A percentile compares a stretch with the other conserved stretches of the same genome.
phyloP scores from a whole-genome alignment of 2,888 invertebrate genomes.

The Helobdella robusta region DNA sequence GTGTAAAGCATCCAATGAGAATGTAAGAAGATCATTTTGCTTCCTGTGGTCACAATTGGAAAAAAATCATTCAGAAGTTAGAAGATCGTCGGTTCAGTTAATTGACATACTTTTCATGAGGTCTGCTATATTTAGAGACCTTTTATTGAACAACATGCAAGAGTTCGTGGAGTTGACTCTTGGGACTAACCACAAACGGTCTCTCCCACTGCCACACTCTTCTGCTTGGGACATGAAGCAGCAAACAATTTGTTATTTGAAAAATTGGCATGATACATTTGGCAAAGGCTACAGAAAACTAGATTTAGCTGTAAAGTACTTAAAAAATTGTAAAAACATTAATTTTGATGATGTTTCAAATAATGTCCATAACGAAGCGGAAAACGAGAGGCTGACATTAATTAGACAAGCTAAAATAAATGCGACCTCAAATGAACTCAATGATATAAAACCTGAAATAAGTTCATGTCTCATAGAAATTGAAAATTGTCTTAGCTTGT shows the following conservation, averaged over 20 bases:
- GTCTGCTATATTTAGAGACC: slow-evolving; percentile 13
- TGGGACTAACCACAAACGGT: background rate
- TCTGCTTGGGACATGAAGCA: slow-evolving; percentile 6
- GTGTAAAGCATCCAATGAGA: slow-evolving; percentile 15
- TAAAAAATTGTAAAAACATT: slow-evolving; percentile 15
- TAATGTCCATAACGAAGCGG: background rate
- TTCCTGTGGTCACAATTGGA: slow-evolving; percentile 14
- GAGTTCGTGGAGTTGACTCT: slow-evolving; percentile 2
- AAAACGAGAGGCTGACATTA: background rate
- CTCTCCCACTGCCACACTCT: background rate
- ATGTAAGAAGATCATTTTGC: background rate
- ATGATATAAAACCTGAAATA: background rate
- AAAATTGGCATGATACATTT: slow-evolving; percentile 21
- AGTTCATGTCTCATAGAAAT: slow-evolving; percentile 2
- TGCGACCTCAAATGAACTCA: background rate
- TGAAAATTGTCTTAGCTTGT: slow-evolving; percentile 2
- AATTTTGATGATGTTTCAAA: slow-evolving; percentile 11
- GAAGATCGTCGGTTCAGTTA: slow-evolving; percentile 4
- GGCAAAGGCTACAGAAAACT: slow-evolving; percentile 15
- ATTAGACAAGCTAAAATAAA: slow-evolving; percentile 4
- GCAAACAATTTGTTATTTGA: slow-evolving; percentile 1
- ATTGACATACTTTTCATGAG: slow-evolving; percentile 21
- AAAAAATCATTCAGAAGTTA: background rate
- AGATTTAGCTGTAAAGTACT: slow-evolving; percentile 2
- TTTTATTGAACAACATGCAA: slow-evolving; percentile 1